Evolutionary conservation across 2,797 vertebrate species (phyloP).

Genomic region (Cyprinella venusta): DNA sequence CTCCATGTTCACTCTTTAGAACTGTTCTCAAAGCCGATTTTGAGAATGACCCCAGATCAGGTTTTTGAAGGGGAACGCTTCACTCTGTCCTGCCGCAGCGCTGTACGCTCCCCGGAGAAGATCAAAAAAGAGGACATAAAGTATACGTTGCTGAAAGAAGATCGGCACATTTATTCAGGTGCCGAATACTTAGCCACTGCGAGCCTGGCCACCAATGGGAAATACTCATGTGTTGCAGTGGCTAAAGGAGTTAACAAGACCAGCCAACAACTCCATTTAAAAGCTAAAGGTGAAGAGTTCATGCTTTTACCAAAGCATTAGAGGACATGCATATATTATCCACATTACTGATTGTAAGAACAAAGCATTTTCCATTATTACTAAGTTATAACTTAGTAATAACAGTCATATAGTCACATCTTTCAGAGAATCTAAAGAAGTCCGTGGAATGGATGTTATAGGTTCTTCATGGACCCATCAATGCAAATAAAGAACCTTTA

Average conservation of each 20-base stretch:
- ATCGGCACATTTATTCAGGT: not conserved
- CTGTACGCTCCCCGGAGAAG: conserved; percentile 40
- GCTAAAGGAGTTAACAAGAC: conserved; percentile 59
- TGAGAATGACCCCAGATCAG: conserved; percentile 60
- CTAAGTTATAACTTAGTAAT: not conserved
- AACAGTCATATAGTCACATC: not conserved
- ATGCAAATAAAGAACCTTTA: not conserved
- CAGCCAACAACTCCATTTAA: conserved; percentile 61
- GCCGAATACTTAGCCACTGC: conserved; percentile 2
- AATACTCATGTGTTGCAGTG: conserved; percentile 70
- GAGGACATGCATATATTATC: not conserved
- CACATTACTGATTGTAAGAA: not conserved
- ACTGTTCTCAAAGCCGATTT: conserved; percentile 71
- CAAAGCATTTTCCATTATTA: not conserved
- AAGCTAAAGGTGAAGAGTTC: conserved; percentile 71
- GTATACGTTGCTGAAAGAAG: conserved; percentile 68
- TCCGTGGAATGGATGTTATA: not conserved
- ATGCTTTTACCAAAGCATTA: not conserved
- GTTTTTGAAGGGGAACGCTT: conserved; percentile 66
- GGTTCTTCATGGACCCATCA: not conserved
- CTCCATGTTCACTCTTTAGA: conserved; percentile 63
- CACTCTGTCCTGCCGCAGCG: conserved; percentile 66
- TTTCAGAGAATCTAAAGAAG: not conserved
- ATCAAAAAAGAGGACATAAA: conserved; percentile 53
- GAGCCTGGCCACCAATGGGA: conserved; percentile 59